Base-by-base conservation (phyloP, 2,797 vertebrate species). In the Etheostoma nigrum region DNA sequence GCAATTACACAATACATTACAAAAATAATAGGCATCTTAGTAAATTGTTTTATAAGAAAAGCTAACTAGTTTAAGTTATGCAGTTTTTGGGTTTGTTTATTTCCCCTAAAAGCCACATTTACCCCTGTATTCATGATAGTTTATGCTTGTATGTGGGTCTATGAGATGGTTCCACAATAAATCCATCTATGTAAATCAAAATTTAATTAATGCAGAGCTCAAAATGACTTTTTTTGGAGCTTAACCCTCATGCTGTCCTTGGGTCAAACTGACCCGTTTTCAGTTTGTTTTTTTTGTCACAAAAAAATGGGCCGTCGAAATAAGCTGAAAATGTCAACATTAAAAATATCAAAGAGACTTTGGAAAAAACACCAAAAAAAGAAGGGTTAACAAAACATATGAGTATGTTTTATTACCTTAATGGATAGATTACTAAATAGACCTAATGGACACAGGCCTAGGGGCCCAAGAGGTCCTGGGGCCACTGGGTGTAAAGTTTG, bases 11-110 rank as follows among this genome's bases (percentile, higher is more conserved):
- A 19, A 72, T 70, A 63, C 75, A 85, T 62, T 63, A 66, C 30
- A 61, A 74, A 75, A 71, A 78, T 19, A 71, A 72, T 54, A 30
- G 54, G 73, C 60, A 74, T 74, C 76, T 70, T 51, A 78, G 82
- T 65, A 63, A 69, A 82, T 44, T 67, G 60, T 44, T 59, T 74
- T 70, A 71, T 58, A 75, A 59, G 72, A 59, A 80, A 80, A 59
- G 27, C 59, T 83, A 11, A 40, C 36, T 40, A 40, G 36, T 40
- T 40, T 40, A 12, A 21, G 59, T 11, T 6, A 14, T 44, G 53
- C 15, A n/a, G 19, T 15, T 27, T 54, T 23, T 55, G 45, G 15
- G 2, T n/a, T 11, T 40, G 36, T 40, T 40, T n/a, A 5, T 67
- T 30, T 30, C 30, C 30, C 1, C 30, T 5, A 30, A 30, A 30